phyloP scores from a whole-genome alignment of 2,888 invertebrate genomes.

The Carcina quercana region DNA sequence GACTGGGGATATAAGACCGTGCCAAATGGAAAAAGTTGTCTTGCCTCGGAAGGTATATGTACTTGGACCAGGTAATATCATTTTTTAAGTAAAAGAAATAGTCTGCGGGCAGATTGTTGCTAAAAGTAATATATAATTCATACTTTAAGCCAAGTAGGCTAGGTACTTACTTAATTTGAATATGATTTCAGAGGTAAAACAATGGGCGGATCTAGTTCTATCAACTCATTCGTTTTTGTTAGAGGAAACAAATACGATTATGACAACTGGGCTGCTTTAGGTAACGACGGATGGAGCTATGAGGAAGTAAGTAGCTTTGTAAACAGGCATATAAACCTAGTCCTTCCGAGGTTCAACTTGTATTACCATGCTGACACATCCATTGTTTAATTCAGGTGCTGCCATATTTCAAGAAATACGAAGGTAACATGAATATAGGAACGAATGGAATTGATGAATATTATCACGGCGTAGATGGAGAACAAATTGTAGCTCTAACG shows the following conservation, averaged over 20 bases:
- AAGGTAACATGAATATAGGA: slow-evolving; percentile 68
- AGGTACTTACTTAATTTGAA: no score
- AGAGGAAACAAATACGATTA: slow-evolving; percentile 75
- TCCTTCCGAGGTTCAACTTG: no score
- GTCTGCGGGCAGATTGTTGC: no score
- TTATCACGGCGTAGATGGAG: slow-evolving; percentile 76
- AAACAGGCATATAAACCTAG: no score
- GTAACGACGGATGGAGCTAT: slow-evolving; percentile 77
- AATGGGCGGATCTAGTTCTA: slow-evolving; percentile 79
- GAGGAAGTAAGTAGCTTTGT: slow-evolving; percentile 65
- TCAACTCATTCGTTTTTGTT: slow-evolving; percentile 78
- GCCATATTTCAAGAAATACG: slow-evolving; percentile 79
- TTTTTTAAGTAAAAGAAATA: no score
- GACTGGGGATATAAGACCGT: slow-evolving; percentile 80
- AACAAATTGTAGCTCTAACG: slow-evolving; percentile 73
- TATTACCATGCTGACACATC: no score
- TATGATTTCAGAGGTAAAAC: slow-evolving; percentile 72
- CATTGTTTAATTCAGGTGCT: no score
- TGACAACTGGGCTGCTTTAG: slow-evolving; percentile 76
- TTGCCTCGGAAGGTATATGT: slow-evolving; percentile 67
- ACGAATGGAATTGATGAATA: slow-evolving; percentile 53
- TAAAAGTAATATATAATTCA: no score
- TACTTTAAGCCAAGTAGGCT: no score
- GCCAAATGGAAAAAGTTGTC: slow-evolving; percentile 72
- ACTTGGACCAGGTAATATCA: slow-evolving; percentile 70